Base-by-base conservation (phyloP, 2,888 invertebrate genomes). In the Caenorhabditis sp. region DNA sequence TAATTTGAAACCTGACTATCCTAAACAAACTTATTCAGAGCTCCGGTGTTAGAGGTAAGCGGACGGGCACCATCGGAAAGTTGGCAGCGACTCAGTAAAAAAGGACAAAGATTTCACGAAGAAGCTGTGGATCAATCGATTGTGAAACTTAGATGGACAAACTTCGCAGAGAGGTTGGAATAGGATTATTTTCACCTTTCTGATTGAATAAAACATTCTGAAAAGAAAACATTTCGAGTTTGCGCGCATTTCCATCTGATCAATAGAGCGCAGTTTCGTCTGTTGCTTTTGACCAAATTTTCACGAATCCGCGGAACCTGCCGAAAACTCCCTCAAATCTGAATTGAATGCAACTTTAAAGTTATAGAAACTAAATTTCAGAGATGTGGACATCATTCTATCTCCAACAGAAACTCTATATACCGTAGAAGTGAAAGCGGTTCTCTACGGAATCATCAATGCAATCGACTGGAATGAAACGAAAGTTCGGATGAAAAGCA, bases 361-460 rank as follows among this genome's bases (percentile, higher is more conserved):
- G 16, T n/a, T 5, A 16, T 22, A 14, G 16, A 47, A 47, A 14
- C 5, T 38, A 28, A 14, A 56, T 82, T 72, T 16, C 69, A 82
- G 82, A 35, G 74, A 79, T 73, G 31, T 69, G 2, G 74, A 82
- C 28, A 79, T 82, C 41, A 14, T 69, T 2, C 68, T 82, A 1
- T 22, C 69, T 2, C 31, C 63, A 0, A 63, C 26, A 0, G 77
- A 79, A 10, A 82, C 58, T 26, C 14, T 49, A 10, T 82, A 82
- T 31, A 59, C 82, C 0, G 56, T 63, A 4, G 69, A 77, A 54
- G 79, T 79, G n/a, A 82, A 82, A 69, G 54, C 77, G 10, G 73
- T 82, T n/a, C 47, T 82, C 2, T 82, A 82, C 47, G 77, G 72
- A 63, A 82, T 82, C 14, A 79, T 82, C 63, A 59, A 68, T 56